phyloP scores from a whole-genome alignment of 2,888 invertebrate genomes.

The Carpatolechia fugitivella region DNA sequence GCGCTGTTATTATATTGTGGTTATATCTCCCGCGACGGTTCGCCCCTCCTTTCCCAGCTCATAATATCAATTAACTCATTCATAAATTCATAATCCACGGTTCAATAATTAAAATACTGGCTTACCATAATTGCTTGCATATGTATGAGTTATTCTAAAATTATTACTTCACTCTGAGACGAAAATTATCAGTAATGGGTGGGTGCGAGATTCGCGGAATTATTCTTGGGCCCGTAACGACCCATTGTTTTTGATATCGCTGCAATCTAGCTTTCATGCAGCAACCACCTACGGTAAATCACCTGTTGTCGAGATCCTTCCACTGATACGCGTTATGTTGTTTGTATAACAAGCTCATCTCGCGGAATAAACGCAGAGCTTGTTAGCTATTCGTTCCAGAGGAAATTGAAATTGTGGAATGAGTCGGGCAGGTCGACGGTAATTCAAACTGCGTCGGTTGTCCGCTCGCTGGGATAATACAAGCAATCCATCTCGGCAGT shows the following conservation, averaged over 20 bases:
- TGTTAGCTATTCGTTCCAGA: constrained; percentile 47
- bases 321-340: constrained; percentile 35
- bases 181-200: constrained; percentile 17
- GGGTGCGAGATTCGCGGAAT: constrained; percentile 28
- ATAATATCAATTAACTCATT: constrained; percentile 72
- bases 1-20: constrained; percentile 66
- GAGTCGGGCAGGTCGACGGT: constrained; percentile 64
- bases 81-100: constrained; percentile 42
- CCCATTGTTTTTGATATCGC: constrained; percentile 45
- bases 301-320: constrained; percentile 40
- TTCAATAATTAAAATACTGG: constrained; percentile 24
- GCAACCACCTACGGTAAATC: constrained; percentile 38
- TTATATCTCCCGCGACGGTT: constrained; percentile 46
- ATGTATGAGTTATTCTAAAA: constrained; percentile 9
- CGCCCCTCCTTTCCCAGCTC: constrained; percentile 58
- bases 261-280: constrained; percentile 36
- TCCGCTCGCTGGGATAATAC: constrained; percentile 67
- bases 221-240: constrained; percentile 33
- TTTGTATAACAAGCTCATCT: constrained; percentile 41
- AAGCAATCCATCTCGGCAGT: constrained; percentile 66
- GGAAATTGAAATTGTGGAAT: constrained; percentile 49
- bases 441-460: constrained; percentile 57
- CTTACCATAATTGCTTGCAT: constrained; percentile 23
- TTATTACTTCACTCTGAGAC: neutral
- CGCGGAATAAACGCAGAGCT: constrained; percentile 38